Evolutionary conservation across 2,113 vertebrate species (phyloP), one percentile per base, ranked within the genome.

Genomic region (Passer domesticus): DNA sequence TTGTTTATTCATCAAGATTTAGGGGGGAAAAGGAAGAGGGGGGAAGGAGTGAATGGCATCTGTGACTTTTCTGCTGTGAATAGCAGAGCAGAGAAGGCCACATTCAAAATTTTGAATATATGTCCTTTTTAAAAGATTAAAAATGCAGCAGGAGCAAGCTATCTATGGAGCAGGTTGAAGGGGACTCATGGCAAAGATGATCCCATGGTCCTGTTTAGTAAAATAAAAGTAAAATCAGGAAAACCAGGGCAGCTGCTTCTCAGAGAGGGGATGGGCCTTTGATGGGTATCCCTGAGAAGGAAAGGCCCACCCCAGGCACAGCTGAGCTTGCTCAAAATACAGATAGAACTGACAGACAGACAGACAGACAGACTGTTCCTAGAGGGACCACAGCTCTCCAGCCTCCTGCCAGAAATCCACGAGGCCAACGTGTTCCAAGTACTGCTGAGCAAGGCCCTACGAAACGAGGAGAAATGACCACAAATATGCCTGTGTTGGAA

Each of bases 391-490:
- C 58, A 87, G 76, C 58, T 16, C 55, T 35, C 33, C 75, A 24
- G 16, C 17, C 59, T 62, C 69, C 67, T 80, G 88, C 86, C 91
- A 94, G 79, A 70, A 90, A 81, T 44, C 52, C 41, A 21, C 1
- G 24, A 92, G 39, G 83, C 86, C 52, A 49, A 43, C 5, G 2
- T 46, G 49, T 94, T 91, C 77, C 62, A 41, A 91, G 78, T 13
- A 56, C 30, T 80, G 68, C 92, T 90, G 90, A 89, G 50, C 63
- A 90, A 92, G 79, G 31, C 75, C 85, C 44, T 72, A 0, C 22
- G 55, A 63, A 95, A 56, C 4, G 25, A 93, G 86, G 55, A 70
- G 80, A 46, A 74, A 86, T 5, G 33, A 94, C 92, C 94, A 92
- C 90, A 96, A 96, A 88, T 59, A 83, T 81, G 43, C 83, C 43